A percentile compares a stretch with the other conserved stretches of the same genome.
Evolutionary conservation across 2,113 vertebrate species (phyloP).

Genomic region (Nasalis larvatus): DNA sequence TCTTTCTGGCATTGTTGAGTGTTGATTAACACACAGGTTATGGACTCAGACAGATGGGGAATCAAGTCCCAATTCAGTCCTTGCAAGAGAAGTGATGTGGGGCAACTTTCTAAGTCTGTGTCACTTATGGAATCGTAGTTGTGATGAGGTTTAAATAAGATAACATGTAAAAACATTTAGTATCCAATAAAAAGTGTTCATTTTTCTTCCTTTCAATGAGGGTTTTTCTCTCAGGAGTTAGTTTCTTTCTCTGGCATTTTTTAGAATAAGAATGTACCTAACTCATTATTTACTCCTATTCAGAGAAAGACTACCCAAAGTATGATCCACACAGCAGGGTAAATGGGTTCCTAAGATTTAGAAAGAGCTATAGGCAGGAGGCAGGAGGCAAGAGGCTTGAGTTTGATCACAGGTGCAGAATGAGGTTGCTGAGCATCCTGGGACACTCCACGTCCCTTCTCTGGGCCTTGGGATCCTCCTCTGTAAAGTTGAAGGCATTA

Average conservation of each 20-base stretch:
- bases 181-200: no score
- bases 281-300: neutral
- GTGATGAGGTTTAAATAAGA: neutral
- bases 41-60: neutral
- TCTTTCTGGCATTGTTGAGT: neutral
- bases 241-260: neutral
- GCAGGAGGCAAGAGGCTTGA: neutral
- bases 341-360: rapidly evolving
- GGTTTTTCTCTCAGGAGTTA: neutral
- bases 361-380: neutral
- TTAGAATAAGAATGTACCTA: neutral
- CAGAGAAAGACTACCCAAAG: neutral
- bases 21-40: neutral
- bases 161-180: neutral
- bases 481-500: neutral
- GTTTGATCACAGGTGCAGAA: neutral
- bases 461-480: neutral
- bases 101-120: neutral
- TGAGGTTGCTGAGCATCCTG: neutral
- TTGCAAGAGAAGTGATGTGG: neutral
- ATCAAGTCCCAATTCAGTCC: neutral
- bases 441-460: neutral
- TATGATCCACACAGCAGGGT: neutral
- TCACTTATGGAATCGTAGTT: rapidly evolving
- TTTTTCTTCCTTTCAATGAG: neutral